Base-by-base conservation (phyloP, 2,797 vertebrate species). In the Macroramphosus scolopax region DNA sequence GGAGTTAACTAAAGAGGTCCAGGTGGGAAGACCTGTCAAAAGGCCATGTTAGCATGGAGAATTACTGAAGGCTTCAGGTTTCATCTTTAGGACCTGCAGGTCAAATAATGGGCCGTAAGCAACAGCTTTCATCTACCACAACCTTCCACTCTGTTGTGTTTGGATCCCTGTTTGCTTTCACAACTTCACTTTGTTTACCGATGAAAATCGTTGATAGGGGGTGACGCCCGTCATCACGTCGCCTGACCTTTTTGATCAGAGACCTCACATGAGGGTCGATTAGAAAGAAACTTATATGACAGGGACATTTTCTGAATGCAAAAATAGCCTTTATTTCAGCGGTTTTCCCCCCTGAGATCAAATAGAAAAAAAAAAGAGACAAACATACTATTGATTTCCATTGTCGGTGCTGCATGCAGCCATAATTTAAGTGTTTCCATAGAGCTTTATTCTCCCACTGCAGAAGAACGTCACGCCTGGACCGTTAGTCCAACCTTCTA, bases 321-420 rank as follows among this genome's bases (percentile, higher is more conserved):
- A 83, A 85, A 81, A 81, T 80, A 73, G 16, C 20, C 1, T 85
- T 85, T 81, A 85, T 74, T 82, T 48, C 9, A 43, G 7, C 53
- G n/a, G n/a, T 4, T 51, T 62, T 56, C 51, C 24, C 20, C 50
- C 58, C 56, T 62, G 43, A 71, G 43, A 56, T 51, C 4, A 74
- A 46, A 81, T 66, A 68, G 68, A 66, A 75, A 59, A 47, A 35
- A n/a, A n/a, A n/a, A n/a, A n/a, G n/a, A n/a, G 2, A 61, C 22
- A 32, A n/a, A 65, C 8, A 68, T 51, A 68, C 0, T 40, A 32
- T 17, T n/a, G 11, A 41, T 33, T 44, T 45, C 36, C 34, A 55
- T 40, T 31, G 17, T 51, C 28, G 35, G 37, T 52, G 42, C 31
- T 69, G 17, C 33, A 58, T 32, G 22, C 49, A 70, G 28, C 31